Evolutionary conservation across 2,888 invertebrate species (phyloP).

Genomic region (Nomada goodeniana): DNA sequence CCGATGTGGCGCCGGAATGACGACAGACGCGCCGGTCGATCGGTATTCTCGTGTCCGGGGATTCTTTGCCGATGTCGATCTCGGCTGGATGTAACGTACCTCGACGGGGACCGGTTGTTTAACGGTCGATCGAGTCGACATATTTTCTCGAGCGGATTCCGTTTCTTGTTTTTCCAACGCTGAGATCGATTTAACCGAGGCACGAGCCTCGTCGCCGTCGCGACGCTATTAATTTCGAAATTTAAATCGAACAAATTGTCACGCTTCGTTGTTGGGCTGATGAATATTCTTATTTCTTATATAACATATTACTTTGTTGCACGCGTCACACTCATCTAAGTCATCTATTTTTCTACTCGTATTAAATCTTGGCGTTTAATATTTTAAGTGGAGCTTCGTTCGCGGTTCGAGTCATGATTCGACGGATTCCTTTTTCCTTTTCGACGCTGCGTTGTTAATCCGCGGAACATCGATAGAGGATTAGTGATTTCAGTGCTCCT

Average conservation of each 20-base stretch:
- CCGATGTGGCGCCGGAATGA: slow-evolving; percentile 20
- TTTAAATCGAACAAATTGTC: too few relatives aligned
- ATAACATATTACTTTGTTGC: background rate
- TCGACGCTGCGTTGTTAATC: slow-evolving; percentile 25
- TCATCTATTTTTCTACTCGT: slow-evolving; percentile 31
- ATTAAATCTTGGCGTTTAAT: slow-evolving; percentile 43
- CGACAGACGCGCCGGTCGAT: background rate
- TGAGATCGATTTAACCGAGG: too few relatives aligned
- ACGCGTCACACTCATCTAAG: background rate
- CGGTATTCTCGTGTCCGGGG: slow-evolving; percentile 17
- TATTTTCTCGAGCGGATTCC: background rate
- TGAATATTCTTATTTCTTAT: too few relatives aligned
- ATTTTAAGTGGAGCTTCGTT: slow-evolving; percentile 16
- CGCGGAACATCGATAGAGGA: background rate
- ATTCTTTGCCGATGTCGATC: too few relatives aligned
- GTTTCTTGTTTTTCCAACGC: too few relatives aligned
- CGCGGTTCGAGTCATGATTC: too few relatives aligned
- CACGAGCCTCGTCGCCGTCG: too few relatives aligned
- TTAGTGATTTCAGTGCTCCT: background rate
- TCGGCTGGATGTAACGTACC: background rate
- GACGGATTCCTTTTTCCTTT: background rate
- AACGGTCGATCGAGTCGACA: background rate
- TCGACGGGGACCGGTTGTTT: background rate
- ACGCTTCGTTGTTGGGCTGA: too few relatives aligned
- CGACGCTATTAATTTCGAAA: too few relatives aligned